These are phyloP conservation scores for Caenorhabditis auriculariae DNA, from an alignment of 2,888 invertebrate genomes.

Conservation along the genomic window DNA sequence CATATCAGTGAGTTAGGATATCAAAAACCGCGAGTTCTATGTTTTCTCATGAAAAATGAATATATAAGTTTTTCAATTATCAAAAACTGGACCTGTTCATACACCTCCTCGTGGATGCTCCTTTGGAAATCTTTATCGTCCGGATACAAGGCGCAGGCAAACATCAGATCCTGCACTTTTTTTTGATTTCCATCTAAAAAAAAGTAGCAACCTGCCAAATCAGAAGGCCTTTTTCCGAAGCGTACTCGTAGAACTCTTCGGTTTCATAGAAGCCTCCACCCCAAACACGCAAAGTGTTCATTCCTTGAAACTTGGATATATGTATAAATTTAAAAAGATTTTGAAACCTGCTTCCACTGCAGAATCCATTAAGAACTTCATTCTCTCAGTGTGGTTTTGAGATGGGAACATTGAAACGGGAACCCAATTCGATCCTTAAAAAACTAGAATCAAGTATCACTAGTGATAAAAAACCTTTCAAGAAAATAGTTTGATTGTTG, in stretches of 20 bases:
- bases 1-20: background rate
- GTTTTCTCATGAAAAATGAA: background rate
- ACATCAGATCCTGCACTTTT: slow-evolving; percentile 78
- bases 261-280: slow-evolving; percentile 95
- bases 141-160: slow-evolving; percentile 93
- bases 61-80: too few species aligned
- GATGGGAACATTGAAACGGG: slow-evolving; percentile 54
- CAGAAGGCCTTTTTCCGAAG: slow-evolving; percentile 75
- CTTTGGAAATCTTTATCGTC: slow-evolving; percentile 74
- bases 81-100: slow-evolving; percentile 31
- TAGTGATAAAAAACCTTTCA: slow-evolving; percentile 70
- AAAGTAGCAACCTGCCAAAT: slow-evolving; percentile 81
- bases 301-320: slow-evolving; percentile 62
- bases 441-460: background rate
- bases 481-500: slow-evolving; percentile 83
- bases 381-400: slow-evolving; percentile 16
- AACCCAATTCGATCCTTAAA: slow-evolving; percentile 55
- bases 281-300: slow-evolving; percentile 93
- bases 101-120: slow-evolving; percentile 77
- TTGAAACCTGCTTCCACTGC: slow-evolving; percentile 27
- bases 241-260: slow-evolving; percentile 77
- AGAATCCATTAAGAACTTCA: slow-evolving; percentile 41
- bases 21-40: background rate
- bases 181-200: too few species aligned
- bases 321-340: background rate